These are phyloP conservation scores for Apodemus speciosus DNA, from an alignment of 2,113 vertebrate species.

Conservation along the genomic window DNA sequence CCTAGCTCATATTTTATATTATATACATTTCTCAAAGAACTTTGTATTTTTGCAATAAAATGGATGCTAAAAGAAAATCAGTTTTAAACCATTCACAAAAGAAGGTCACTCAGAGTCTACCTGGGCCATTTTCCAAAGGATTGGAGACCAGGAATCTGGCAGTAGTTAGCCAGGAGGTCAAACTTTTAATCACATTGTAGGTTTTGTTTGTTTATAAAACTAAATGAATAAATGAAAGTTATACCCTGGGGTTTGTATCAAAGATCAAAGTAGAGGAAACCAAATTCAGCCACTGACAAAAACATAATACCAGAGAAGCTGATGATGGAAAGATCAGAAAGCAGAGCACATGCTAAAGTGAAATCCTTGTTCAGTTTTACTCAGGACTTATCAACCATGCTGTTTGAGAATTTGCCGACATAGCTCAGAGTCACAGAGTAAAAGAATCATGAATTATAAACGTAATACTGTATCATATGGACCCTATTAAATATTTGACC, in stretches of 20 bases:
- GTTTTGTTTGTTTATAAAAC: constrained; percentile 75
- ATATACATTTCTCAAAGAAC: background rate
- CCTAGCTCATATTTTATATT: background rate
- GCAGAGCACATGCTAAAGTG: background rate
- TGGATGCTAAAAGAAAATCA: background rate
- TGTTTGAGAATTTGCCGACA: background rate
- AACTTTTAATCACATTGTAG: constrained; percentile 68
- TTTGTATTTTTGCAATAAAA: background rate
- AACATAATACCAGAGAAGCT: constrained; percentile 49
- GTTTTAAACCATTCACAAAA: background rate
- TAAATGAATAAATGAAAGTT: constrained; percentile 70
- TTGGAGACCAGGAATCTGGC: constrained; percentile 24
- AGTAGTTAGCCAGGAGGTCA: constrained; percentile 66
- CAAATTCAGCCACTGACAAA: constrained; percentile 51
- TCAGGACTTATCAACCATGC: background rate
- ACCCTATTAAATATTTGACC: constrained; percentile 34
- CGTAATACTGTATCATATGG: background rate
- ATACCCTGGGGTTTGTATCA: constrained; percentile 55
- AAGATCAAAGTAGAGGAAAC: constrained; percentile 73
- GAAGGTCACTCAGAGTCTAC: background rate
- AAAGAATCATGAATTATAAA: constrained; percentile 39
- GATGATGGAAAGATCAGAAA: constrained; percentile 19
- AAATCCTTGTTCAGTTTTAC: background rate
- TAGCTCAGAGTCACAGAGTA: background rate
- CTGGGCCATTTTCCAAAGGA: background rate